A percentile compares a stretch with the other conserved stretches of the same genome.
Evolutionary conservation across 64 coral and sea anemone species (phyloP).

Genomic region (Orbicella faveolata): DNA sequence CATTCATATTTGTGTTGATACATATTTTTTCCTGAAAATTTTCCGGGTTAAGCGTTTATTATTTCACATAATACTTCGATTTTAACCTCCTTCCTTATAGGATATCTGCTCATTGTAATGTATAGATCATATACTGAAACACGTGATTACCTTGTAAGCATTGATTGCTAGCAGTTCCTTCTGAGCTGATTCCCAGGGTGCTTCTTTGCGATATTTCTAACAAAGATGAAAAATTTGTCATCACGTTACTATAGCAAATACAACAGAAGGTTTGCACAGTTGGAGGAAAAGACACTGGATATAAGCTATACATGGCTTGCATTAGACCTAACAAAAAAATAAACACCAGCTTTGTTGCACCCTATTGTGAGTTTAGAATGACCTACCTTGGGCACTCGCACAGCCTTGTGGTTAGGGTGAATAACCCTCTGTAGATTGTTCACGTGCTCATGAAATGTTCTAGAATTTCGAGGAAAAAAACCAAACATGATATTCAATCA

Average conservation of each 20-base stretch:
- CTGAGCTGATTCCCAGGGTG: conserved; percentile 93
- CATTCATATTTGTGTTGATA: no score
- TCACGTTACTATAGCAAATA: no score
- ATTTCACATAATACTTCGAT: no score
- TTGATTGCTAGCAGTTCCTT: conserved; percentile 84
- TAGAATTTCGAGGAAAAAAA: conserved; percentile 23
- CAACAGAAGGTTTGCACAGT: no score
- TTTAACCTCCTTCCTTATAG: no score
- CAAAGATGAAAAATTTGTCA: neutral
- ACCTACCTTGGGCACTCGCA: conserved; percentile 81
- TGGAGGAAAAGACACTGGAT: neutral
- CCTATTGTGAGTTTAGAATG: neutral
- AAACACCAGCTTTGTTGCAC: neutral
- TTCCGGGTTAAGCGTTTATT: no score
- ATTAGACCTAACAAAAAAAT: neutral
- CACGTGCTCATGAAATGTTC: conserved; percentile 84
- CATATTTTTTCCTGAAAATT: no score
- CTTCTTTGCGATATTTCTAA: conserved; percentile 93
- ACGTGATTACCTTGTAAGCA: conserved; percentile 85
- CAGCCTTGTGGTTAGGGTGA: conserved; percentile 78
- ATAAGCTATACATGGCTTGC: neutral
- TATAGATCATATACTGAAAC: neutral
- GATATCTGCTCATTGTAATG: no score
- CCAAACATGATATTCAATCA: no score
- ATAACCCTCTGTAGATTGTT: conserved; percentile 62